These are phyloP conservation scores for Luffia ferchaultella DNA, from an alignment of 2,888 invertebrate genomes.

Conservation along the genomic window DNA sequence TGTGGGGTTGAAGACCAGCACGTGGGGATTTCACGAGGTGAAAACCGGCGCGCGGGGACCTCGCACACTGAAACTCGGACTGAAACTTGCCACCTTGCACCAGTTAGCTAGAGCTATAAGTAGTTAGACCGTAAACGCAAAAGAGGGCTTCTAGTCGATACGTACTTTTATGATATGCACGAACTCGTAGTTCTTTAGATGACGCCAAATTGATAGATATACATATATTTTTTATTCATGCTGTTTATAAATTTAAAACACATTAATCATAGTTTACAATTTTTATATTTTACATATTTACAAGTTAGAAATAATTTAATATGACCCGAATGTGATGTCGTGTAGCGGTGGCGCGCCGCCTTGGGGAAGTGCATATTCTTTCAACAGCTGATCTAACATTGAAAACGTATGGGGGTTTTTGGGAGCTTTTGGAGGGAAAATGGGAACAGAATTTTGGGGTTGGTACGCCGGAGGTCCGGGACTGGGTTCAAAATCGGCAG, in stretches of 20 bases:
- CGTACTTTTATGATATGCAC: too few species aligned
- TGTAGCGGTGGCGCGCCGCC: slow-evolving; percentile 75
- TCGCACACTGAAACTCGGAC: too few species aligned
- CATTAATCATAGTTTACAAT: background rate
- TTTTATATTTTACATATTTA: slow-evolving; percentile 43
- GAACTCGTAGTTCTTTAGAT: too few species aligned
- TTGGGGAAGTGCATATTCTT: slow-evolving; percentile 80
- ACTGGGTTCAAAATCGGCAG: slow-evolving; percentile 14
- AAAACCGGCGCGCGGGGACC: too few species aligned
- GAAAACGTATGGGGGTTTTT: slow-evolving; percentile 33
- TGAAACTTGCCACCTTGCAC: too few species aligned
- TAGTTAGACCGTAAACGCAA: too few species aligned
- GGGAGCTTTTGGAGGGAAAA: slow-evolving; percentile 16
- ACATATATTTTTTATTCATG: too few species aligned
- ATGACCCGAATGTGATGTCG: slow-evolving; percentile 86
- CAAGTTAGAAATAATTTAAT: slow-evolving; percentile 53
- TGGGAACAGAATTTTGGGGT: slow-evolving; percentile 13
- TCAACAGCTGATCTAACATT: slow-evolving; percentile 80
- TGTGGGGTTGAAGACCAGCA: too few species aligned
- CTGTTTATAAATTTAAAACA: background rate
- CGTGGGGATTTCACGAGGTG: too few species aligned
- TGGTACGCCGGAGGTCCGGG: slow-evolving; percentile 24
- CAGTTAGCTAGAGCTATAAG: too few species aligned
- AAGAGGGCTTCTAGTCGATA: too few species aligned
- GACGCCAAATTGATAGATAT: too few species aligned